These are phyloP conservation scores for Apoda limacodes DNA, from an alignment of 2,888 invertebrate species.

Conservation along the genomic window DNA sequence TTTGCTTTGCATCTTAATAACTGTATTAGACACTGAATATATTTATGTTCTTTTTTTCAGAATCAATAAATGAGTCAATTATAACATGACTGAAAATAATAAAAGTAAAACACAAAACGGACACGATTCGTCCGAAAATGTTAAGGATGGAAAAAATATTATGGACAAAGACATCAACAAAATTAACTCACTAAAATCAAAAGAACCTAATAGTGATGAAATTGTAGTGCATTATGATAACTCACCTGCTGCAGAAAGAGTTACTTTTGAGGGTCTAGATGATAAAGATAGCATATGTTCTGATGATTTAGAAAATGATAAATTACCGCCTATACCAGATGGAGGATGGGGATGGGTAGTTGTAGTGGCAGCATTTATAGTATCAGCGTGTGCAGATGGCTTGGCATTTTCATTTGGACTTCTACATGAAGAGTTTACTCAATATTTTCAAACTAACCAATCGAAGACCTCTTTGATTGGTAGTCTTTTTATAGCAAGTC, in stretches of 20 bases:
- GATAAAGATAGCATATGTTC: slow-evolving; percentile 56
- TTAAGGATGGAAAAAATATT: slow-evolving; percentile 21
- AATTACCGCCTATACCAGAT: slow-evolving; percentile 77
- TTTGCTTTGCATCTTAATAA: too few species aligned
- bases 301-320: slow-evolving; percentile 34
- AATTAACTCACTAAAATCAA: slow-evolving; percentile 47
- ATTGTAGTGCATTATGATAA: slow-evolving; percentile 27
- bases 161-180: slow-evolving; percentile 44
- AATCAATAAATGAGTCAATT: too few species aligned
- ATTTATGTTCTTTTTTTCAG: too few species aligned
- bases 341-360: slow-evolving; percentile 94
- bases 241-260: slow-evolving; percentile 40
- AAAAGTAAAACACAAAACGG: too few species aligned
- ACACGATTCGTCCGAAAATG: too few species aligned
- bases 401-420: slow-evolving; percentile 93
- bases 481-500: slow-evolving; percentile 89
- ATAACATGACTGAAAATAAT: too few species aligned
- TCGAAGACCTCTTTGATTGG: slow-evolving; percentile 90
- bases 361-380: slow-evolving; percentile 83
- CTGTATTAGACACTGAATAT: too few species aligned
- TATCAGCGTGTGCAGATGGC: slow-evolving; percentile 93
- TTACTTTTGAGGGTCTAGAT: slow-evolving; percentile 58
- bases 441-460: slow-evolving; percentile 82
- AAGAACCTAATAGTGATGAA: slow-evolving; percentile 25
- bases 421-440: slow-evolving; percentile 83